Evolutionary conservation across 2,113 vertebrate genomes (phyloP).

Genomic region (Pseudorasbora parva): DNA sequence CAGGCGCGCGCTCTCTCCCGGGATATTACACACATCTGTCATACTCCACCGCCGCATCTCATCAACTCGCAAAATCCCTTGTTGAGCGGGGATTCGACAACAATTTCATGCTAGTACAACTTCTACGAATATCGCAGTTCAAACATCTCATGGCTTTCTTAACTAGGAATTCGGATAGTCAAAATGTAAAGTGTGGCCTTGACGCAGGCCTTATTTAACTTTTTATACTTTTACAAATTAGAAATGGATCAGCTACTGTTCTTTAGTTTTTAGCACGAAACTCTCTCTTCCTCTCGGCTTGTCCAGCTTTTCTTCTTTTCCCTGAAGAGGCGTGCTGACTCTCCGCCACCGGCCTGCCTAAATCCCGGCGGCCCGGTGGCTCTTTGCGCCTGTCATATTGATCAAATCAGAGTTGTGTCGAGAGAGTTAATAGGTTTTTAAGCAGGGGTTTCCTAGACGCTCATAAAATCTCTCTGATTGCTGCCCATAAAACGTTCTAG

Average conservation of each 20-base stretch:
- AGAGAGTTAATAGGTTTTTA: conserved; percentile 41
- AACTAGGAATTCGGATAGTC: background rate
- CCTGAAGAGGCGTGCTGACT: background rate
- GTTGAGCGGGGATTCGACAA: background rate
- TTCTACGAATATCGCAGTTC: background rate
- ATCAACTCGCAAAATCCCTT: background rate
- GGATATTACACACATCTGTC: conserved; percentile 1
- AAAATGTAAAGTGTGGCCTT: background rate
- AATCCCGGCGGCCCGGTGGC: conserved; percentile 17
- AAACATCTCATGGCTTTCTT: background rate
- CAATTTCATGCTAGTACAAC: background rate
- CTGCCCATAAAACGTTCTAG: conserved; percentile 42
- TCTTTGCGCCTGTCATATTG: conserved; percentile 8
- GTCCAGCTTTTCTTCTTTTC: background rate
- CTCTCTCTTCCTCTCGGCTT: background rate
- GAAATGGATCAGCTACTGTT: background rate
- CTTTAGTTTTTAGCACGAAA: background rate
- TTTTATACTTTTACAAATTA: background rate
- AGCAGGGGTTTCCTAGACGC: conserved; percentile 38
- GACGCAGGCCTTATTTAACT: background rate
- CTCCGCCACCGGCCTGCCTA: background rate
- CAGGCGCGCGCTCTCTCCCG: background rate
- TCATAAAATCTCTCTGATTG: conserved; percentile 46
- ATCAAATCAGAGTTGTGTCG: conserved; percentile 31
- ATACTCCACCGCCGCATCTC: background rate